These are phyloP conservation scores for Sciurus niger DNA, from an alignment of 2,113 vertebrate species.

Conservation along the genomic window DNA sequence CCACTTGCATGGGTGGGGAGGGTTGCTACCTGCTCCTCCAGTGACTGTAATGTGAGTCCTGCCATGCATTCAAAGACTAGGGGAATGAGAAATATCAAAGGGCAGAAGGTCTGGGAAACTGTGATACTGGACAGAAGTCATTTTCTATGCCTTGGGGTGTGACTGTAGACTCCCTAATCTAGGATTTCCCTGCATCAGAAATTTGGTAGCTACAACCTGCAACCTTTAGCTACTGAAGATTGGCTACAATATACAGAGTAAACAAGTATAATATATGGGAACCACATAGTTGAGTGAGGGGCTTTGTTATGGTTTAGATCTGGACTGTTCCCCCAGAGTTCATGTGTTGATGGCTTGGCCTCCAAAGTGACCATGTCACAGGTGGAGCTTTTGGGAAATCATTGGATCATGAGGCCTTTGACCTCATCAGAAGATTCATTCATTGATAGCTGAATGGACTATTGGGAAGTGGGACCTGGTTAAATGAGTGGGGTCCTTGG, in stretches of 20 bases:
- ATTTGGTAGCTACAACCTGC: neutral
- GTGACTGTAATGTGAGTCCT: neutral
- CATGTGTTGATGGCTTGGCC: too few species aligned
- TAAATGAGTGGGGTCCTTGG: too few species aligned
- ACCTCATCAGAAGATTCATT: too few species aligned
- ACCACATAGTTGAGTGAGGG: neutral
- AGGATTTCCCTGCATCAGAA: conserved; percentile 6
- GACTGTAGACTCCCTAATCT: neutral
- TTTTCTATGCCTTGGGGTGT: neutral
- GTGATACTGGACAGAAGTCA: neutral
- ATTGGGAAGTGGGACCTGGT: too few species aligned
- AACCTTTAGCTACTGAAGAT: neutral
- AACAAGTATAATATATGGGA: neutral
- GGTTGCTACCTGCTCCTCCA: neutral
- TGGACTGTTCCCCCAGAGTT: too few species aligned
- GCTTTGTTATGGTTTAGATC: neutral
- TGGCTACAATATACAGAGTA: neutral
- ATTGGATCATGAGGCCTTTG: too few species aligned
- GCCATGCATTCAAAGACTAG: neutral
- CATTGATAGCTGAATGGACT: too few species aligned
- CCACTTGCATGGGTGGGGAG: neutral
- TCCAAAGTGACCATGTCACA: too few species aligned
- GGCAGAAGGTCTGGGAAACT: too few species aligned
- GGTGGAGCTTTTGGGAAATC: too few species aligned
- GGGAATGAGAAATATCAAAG: neutral